Conservation (phyloP, 2,888 invertebrate species). For the Aphelenchoides bicaudatus region DNA sequence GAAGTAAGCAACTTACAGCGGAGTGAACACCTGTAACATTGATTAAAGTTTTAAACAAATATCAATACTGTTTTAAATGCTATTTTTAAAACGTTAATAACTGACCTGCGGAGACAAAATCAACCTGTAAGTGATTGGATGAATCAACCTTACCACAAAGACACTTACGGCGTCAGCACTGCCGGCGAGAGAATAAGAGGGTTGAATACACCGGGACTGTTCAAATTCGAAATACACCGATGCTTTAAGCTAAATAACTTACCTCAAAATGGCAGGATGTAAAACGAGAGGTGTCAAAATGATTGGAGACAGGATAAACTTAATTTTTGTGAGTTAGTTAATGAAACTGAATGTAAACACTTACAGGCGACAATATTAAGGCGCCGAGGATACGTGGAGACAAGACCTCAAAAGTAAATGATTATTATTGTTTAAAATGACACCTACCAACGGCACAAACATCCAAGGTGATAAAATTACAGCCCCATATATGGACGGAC, state of each 20-base stretch:
- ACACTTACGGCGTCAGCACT: not conserved
- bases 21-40: too few species aligned
- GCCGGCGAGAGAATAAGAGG: slow-evolving; percentile 52
- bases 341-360: too few species aligned
- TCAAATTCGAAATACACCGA: slow-evolving; percentile 38
- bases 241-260: slow-evolving; percentile 20
- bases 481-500: slow-evolving; percentile 25
- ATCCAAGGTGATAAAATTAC: slow-evolving; percentile 27
- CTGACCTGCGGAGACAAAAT: slow-evolving; percentile 21
- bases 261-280: slow-evolving; percentile 37
- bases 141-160: slow-evolving; percentile 30
- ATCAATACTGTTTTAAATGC: too few species aligned
- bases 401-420: slow-evolving; percentile 24
- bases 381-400: slow-evolving; percentile 34
- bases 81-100: too few species aligned
- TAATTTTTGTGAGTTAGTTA: slow-evolving; percentile 41
- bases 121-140: slow-evolving; percentile 32
- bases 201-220: slow-evolving; percentile 42
- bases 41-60: too few species aligned
- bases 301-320: slow-evolving; percentile 30
- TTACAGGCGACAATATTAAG: slow-evolving; percentile 39
- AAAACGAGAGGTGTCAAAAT: slow-evolving; percentile 44
- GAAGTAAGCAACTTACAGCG: too few species aligned
- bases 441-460: slow-evolving; percentile 28
- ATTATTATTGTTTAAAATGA: slow-evolving; percentile 12